A percentile compares a stretch with the other conserved stretches of the same genome.
phyloP scores from a whole-genome alignment of 2,113 vertebrate genomes.

The Tyrannus savana region DNA sequence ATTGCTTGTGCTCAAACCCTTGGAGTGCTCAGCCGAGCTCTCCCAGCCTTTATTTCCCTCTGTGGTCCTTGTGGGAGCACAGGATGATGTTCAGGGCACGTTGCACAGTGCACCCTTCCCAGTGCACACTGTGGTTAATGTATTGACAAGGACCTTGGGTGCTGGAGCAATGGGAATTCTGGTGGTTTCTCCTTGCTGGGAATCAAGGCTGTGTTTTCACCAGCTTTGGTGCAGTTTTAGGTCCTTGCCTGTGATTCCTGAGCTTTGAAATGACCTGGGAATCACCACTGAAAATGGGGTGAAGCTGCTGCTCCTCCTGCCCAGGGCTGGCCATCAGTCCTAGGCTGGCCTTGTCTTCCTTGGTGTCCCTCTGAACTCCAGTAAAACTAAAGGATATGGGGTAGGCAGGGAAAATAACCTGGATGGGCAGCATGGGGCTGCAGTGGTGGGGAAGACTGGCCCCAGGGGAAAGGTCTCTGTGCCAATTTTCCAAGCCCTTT shows the following conservation, averaged over 20 bases:
- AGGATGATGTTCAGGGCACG: background rate
- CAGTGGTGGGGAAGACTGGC: background rate
- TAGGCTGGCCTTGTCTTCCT: background rate
- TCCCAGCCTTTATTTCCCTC: background rate
- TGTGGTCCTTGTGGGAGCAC: background rate
- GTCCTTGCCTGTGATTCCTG: background rate
- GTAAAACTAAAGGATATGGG: accelerated
- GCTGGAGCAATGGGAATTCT: background rate
- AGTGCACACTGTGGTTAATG: background rate
- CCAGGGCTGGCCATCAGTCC: accelerated
- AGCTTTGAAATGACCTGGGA: background rate
- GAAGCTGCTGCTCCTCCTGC: background rate
- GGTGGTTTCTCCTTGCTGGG: background rate
- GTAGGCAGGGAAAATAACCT: background rate
- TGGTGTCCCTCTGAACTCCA: background rate
- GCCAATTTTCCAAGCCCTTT: background rate
- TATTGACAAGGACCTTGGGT: background rate
- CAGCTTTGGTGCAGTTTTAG: background rate
- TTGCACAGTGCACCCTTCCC: background rate
- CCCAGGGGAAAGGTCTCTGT: background rate
- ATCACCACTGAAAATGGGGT: accelerated
- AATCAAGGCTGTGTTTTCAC: background rate
- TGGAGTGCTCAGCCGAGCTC: background rate
- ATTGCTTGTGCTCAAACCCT: background rate
- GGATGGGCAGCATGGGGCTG: accelerated